These are phyloP conservation scores for Agelastica alni DNA, from an alignment of 2,888 invertebrate species.

Conservation along the genomic window DNA sequence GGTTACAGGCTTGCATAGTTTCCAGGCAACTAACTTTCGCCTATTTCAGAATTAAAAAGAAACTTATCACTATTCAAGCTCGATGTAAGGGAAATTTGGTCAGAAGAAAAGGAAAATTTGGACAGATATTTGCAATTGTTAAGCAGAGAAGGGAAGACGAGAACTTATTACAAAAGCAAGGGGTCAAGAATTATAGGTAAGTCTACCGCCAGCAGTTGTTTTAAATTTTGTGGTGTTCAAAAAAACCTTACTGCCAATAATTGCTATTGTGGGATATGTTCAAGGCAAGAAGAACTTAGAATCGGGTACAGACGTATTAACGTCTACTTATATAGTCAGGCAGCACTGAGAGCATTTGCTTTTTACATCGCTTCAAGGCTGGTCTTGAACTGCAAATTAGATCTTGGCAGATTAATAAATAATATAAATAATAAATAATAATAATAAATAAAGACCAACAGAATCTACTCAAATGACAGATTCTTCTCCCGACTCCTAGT, in stretches of 20 bases:
- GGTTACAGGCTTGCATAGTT: conserved; percentile 82
- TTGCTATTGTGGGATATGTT: background rate
- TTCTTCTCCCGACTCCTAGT: no score
- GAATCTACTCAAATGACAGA: no score
- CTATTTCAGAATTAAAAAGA: conserved; percentile 71
- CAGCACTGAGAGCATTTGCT: background rate
- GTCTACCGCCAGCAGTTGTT: no score
- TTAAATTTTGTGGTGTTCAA: no score
- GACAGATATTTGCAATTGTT: conserved; percentile 54
- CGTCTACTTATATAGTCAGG: background rate
- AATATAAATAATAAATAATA: no score
- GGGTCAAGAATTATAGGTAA: conserved; percentile 63
- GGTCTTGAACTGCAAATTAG: no score
- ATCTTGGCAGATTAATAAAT: no score
- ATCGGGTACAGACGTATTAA: background rate
- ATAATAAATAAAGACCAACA: no score
- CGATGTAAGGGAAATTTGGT: conserved; percentile 75
- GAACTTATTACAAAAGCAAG: conserved; percentile 63
- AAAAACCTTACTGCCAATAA: no score
- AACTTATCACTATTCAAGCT: conserved; percentile 76
- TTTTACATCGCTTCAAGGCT: no score
- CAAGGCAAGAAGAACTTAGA: background rate
- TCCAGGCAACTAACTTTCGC: conserved; percentile 74
- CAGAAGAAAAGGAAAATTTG: conserved; percentile 65
- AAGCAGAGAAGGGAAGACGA: conserved; percentile 63